Base-by-base conservation (phyloP, 1,140 invertebrate species). In the Drosophila takahashii region DNA sequence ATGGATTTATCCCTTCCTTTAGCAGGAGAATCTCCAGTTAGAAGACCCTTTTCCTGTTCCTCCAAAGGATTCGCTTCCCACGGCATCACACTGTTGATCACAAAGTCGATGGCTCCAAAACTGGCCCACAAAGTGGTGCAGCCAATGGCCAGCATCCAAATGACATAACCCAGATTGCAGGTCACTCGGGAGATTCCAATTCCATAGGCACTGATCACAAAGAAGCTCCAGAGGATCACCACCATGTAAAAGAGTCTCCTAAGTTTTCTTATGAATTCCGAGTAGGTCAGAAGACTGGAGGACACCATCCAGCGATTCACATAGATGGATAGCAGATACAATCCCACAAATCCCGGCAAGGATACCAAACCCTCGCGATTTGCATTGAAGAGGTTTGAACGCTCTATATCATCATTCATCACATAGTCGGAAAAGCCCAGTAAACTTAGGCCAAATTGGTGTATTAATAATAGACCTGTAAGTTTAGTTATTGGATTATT, bases 321-420 rank as follows among this genome's bases (percentile, higher is more conserved):
- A 69, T 95, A 93, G 11, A 96, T 94, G 44, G 95, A 95, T 77
- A 95, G 93, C 47, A 98, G 93, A 91, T 98, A 98, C 3, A 99
- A 87, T 4, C 95, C 94, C 15, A 98, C 92, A 92, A 98, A 99
- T 3, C 98, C 98, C 0, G 96, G 92, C 39, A 95, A 93, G 2
- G 98, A 98, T 26, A 95, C 94, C 34, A 99, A 93, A 0, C 98
- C 98, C 94, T 99, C 98, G 71, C 97, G 94, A 92, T 99, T 99
- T 0, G 97, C 96, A 70, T 95, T 93, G 2, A 99, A 54, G 47
- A 98, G 93, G 73, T 94, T 94, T 39, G 92, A 91, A 51, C 95
- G 92, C 0, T 93, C 91, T 11, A 92, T 79, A 50, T 95, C 54
- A 11, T 69, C 92, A 69, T 94, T 93, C 47, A 98, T 94, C 10